Base-by-base conservation (phyloP, 2,797 vertebrate species). In the Lepus townsendii region DNA sequence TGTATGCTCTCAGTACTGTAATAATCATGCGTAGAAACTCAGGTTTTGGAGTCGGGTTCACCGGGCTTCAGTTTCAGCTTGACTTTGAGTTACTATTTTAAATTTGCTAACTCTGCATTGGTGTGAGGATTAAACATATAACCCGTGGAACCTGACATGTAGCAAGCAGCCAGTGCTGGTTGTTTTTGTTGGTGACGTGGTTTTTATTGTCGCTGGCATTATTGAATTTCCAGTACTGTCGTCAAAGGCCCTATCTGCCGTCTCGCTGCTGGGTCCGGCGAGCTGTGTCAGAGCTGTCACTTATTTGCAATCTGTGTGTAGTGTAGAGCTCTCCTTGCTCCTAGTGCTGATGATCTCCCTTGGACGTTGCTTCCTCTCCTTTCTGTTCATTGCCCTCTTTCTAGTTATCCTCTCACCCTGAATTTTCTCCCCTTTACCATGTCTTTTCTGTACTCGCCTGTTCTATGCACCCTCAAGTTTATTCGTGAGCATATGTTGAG, bases 361-460 rank as follows among this genome's bases (percentile, higher is more conserved):
- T 47, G 42, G 47, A 42, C 47, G 32, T 82, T 66, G 10, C 47
- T 52, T 94, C 86, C 20, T 73, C 19, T 90, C 62, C 35, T 42
- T 82, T 52, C 66, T 76, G 8, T 76, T 83, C 54, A 93, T 77
- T 88, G 73, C 52, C 35, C 6, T 27, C 5, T 2, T 42, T 88
- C 62, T 60, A 22, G 2, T 47, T 78, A 79, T 24, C n/a, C 54
- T 77, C 75, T 78, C 26, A 30, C 52, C 22, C 16, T 22, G 14
- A 88, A 76, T 47, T 77, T 92, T 80, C 75, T 78, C 76, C 73
- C 42, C 47, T 77, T 76, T 69, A 24, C 52, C 66, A 47, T 62
- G 9, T 71, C 22, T 68, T 84, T 73, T 52, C 69, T 19, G 2
- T 42, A 38, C 65, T 75, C 65, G 65, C 63, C 47, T 17, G 13